Evolutionary conservation across 1,140 invertebrate genomes (phyloP).

Genomic region (Anastrepha obliqua): DNA sequence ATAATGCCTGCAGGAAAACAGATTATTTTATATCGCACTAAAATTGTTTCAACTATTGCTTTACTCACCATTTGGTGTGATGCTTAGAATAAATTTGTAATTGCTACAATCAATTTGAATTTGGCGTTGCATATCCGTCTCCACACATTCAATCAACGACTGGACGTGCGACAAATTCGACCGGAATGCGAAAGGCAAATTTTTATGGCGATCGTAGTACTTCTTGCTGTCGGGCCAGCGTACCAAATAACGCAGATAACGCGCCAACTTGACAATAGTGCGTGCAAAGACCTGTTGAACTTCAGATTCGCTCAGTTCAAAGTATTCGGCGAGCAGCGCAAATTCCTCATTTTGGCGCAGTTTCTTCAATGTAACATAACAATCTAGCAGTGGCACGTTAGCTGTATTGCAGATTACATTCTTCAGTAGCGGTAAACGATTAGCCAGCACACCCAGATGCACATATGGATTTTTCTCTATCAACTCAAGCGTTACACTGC

Average conservation of each 20-base stretch:
- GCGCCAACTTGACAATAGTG: constrained; percentile 63
- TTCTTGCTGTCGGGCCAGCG: constrained; percentile 68
- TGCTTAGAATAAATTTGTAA: constrained; percentile 70
- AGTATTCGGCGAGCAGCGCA: constrained; percentile 65
- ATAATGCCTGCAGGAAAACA: constrained; percentile 63
- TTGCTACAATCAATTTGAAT: constrained; percentile 63
- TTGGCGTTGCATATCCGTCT: constrained; percentile 65
- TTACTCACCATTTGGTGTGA: constrained; percentile 66
- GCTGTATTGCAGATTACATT: constrained; percentile 64
- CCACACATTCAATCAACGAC: constrained; percentile 71
- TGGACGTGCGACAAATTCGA: constrained; percentile 67
- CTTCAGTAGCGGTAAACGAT: constrained; percentile 65
- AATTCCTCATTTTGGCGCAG: constrained; percentile 69
- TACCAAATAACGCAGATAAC: constrained; percentile 66
- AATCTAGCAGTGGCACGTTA: constrained; percentile 67
- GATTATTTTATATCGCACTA: constrained; percentile 8
- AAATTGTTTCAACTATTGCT: not conserved
- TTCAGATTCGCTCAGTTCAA: constrained; percentile 67
- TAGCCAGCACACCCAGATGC: constrained; percentile 62
- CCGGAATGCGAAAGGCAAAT: constrained; percentile 67
- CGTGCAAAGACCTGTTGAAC: constrained; percentile 65
- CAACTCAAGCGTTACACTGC: constrained; percentile 63
- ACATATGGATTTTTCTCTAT: constrained; percentile 66
- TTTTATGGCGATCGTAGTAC: constrained; percentile 67
- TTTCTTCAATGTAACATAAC: constrained; percentile 69